Conservation (phyloP, 2,888 invertebrate genomes). For the Harpagoxenus sublaevis region DNA sequence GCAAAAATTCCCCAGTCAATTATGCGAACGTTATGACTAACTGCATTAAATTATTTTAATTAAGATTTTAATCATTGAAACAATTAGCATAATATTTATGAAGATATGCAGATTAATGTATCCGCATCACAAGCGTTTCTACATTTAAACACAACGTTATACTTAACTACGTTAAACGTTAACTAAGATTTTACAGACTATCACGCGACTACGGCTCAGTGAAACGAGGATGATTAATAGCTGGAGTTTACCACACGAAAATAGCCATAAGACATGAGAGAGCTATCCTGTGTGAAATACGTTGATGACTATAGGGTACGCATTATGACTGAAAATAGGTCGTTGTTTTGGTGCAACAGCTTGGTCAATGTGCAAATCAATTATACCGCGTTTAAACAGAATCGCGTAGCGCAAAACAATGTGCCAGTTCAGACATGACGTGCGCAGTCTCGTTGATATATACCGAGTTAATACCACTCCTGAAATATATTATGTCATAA, state of each 20-base stretch:
- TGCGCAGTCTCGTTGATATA: constrained; percentile 54
- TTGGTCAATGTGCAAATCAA: constrained; percentile 73
- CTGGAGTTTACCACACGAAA: constrained; percentile 38
- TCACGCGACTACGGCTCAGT: constrained; percentile 24
- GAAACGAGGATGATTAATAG: constrained; percentile 47
- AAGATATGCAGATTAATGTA: constrained; percentile 23
- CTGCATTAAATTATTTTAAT: constrained; percentile 10
- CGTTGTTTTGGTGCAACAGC: constrained; percentile 66
- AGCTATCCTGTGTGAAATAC: constrained; percentile 62
- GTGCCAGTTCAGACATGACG: constrained; percentile 65
- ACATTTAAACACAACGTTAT: constrained; percentile 6
- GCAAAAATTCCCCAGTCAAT: not conserved
- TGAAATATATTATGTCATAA: constrained; percentile 63
- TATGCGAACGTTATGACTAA: not conserved
- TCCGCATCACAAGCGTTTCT: not conserved
- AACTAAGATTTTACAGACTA: constrained; percentile 30
- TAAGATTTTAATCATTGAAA: not conserved
- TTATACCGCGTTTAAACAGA: constrained; percentile 73
- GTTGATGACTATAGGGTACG: constrained; percentile 63
- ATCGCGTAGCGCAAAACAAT: constrained; percentile 69
- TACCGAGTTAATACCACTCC: constrained; percentile 62
- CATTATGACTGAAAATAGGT: constrained; percentile 73
- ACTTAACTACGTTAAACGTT: constrained; percentile 14
- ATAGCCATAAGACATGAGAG: constrained; percentile 47
- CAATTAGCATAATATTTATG: not conserved